Evolutionary conservation across 2,888 invertebrate genomes (phyloP), one percentile per base, ranked within the genome.

Genomic region (Drosophila mimetica): DNA sequence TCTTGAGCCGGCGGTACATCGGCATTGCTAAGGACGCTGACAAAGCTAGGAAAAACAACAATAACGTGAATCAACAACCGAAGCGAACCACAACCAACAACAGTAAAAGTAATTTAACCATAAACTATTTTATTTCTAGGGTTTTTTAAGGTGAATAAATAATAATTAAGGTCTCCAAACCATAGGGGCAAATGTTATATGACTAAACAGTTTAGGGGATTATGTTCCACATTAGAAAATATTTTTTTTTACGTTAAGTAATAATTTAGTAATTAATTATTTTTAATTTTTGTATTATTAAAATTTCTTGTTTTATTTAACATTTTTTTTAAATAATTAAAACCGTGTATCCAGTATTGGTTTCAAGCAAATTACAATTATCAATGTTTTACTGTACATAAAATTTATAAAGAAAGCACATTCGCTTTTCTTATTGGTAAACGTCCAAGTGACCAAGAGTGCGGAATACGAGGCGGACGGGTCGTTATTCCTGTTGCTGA

Each of bases 21-120:
- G 78, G 74, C 81, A 78, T 74, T 74, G 77, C 73, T 71, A 73
- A 83, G 81, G 78, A 86, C 86, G 42, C 65, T 67, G 69, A 66
- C 71, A 65, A 74, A 51, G 55, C 32, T 51, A 55, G 54, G 69
- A 59, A 16, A 44, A 70, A 69, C 72, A 70, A 63, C 59, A 71
- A 65, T 44, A 72, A 63, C 41, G 44, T 46, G 30, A 37, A 60
- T 20, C 53, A 37, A 50, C 39, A 70, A 28, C 16, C 37, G 44
- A 60, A 60, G 41, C 44, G 14, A 57, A 44, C 42, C 18, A 18
- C 18, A 20, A 28, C 25, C 25, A 34, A 39, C 34, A 41, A 41
- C 52, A 47, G 37, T 52, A 9, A 25, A 22, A n/a, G 16, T 25
- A 18, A 25, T 25, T 13, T 13, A n/a, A 0, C 13, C 25, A 39